phyloP scores from a whole-genome alignment of 2,797 vertebrate species.

The Silurus aristotelis region DNA sequence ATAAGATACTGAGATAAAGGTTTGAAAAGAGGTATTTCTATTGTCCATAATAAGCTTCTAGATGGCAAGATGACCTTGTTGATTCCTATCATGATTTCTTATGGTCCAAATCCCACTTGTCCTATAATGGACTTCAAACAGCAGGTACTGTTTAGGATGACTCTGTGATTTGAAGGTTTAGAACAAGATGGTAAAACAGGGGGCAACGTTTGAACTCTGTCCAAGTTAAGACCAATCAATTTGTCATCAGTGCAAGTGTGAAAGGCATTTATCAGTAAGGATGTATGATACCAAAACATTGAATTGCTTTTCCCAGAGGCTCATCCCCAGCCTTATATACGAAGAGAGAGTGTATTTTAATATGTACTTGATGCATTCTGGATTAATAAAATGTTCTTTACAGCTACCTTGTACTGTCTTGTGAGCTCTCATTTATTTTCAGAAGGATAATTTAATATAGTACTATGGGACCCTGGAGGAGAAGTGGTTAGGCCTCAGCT shows the following conservation, averaged over 20 bases:
- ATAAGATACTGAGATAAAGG: not conserved
- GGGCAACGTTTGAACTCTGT: slow-evolving; percentile 36
- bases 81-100: slow-evolving; percentile 27
- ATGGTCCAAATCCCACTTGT: slow-evolving; percentile 32
- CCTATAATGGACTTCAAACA: slow-evolving; percentile 27
- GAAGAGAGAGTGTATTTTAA: slow-evolving; percentile 14
- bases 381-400: slow-evolving; percentile 4
- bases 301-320: slow-evolving; percentile 28
- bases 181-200: slow-evolving; percentile 6
- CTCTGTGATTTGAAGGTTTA: slow-evolving; percentile 46
- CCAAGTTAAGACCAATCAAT: slow-evolving; percentile 50
- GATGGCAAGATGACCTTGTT: slow-evolving; percentile 9
- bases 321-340: not conserved
- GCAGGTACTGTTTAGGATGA: slow-evolving; percentile 45
- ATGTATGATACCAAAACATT: slow-evolving; percentile 32
- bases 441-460: not conserved
- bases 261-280: slow-evolving; percentile 47
- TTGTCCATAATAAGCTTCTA: not conserved
- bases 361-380: not conserved
- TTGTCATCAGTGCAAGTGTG: slow-evolving; percentile 46
- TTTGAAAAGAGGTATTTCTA: slow-evolving; percentile 5
- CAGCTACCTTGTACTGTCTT: not conserved
- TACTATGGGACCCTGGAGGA: not conserved
- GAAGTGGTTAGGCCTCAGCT: no score
- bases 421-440: not conserved